Evolutionary conservation across 2,888 invertebrate species (phyloP), one percentile per base, ranked within the genome.

Genomic region (Lochmaea crataegi): DNA sequence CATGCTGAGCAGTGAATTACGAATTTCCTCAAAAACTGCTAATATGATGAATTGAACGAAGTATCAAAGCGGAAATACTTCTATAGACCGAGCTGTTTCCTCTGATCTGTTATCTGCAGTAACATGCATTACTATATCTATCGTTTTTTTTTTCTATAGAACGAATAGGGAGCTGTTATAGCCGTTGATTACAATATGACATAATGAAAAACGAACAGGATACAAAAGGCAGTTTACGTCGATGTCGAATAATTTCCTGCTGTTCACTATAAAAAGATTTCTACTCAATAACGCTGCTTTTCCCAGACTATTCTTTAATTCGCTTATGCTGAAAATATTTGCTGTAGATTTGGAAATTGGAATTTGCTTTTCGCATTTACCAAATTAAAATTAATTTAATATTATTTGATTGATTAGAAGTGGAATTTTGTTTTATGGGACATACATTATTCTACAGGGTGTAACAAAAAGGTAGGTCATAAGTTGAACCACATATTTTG

Each of bases 21-120:
- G 16, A 67, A 67, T 58, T 58, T 53, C 65, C 32, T 65, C 53
- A n/a, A 56, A 53, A 56, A 12, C 65, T 45, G 67, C 45, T 38
- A 67, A 60, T 60, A 38, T 48, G 68, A 68, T 68, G 48, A 61
- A 68, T 72, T 65, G 57, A 58, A 67, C 51, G 41, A 57, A 51
- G 67, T 67, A 74, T 67, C 71, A 71, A 68, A 38, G 68, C 70
- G 74, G 74, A 74, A 66, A 68, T 68, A 16, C 41, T 53, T 74
- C 60, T 73, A 66, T 73, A 64, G 63, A 56, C 45, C 67, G 45
- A 38, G 26, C 61, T 64, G 42, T 67, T 74, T 71, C 71, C 74
- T 71, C 64, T 63, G 70, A 71, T 74, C 74, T 45, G 56, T 74
- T 67, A 71, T 70, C 71, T 64, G 57, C 64, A 60, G 58, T 70